Base-by-base conservation (phyloP, 2,888 invertebrate genomes). In the Trichopoda pennipes region DNA sequence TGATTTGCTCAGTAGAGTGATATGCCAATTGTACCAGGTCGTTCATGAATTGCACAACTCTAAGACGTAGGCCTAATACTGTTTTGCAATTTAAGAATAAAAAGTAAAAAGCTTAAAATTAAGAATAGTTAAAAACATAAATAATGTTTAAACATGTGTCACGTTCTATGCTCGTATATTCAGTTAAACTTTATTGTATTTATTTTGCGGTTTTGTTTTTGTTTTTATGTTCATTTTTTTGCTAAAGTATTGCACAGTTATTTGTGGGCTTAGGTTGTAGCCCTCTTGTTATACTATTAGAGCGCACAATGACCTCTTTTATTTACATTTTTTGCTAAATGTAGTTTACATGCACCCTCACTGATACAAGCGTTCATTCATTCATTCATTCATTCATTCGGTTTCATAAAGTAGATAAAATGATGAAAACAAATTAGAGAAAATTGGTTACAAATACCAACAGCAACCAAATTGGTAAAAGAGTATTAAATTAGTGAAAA, bases 291-390 rank as follows among this genome's bases (percentile, higher is more conserved):
- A 63, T 73, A 47, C 68, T 58, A 66, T 72, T 66, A 76, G 76
- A 72, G 80, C 73, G 84, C 83, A 81, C 85, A 80, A 80, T 85
- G 85, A 85, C 85, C 85, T 85, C 81, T 76, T 84, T 83, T 80
- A 63, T 78, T 53, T 42, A 47, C 17, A 47, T 74, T 68, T 68
- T 53, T 32, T 10, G 7, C 21, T 61, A 12, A 21, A 38, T 66
- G 19, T 19, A 16, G 47, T 58, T 73, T 44, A 16, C 44, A 63
- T 32, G 61, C 21, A 44, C 8, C 58, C 61, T 35, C 55, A 14
- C 35, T 69, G n/a, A n/a, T n/a, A n/a, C n/a, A n/a, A n/a, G n/a
- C 47, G 32, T 60, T 42, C 53, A 51, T 60, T 32, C 19, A 49
- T 49, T 6, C 12, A n/a, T n/a, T 69, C 47, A 42, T 60, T 42